Conservation (phyloP, 1,140 invertebrate genomes). For the Drosophila melanogaster region Release_6_plus_ISO1_MT NT_033777.3:13541001-13541500, state of each 20-base stretch:
- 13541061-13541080: conserved; percentile 62
- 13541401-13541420: conserved; percentile 53
- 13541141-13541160: conserved; percentile 40
- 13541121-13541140: conserved; percentile 24
- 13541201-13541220: conserved; percentile 83
- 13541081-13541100: conserved; percentile 34
- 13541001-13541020: conserved; percentile 8
- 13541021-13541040: conserved; percentile 34
- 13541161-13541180: conserved; percentile 28
- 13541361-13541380: conserved; percentile 3
- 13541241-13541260: conserved; percentile 66
- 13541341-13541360: neutral
- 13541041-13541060: conserved; percentile 62
- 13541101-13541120: conserved; percentile 38
- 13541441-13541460: conserved; percentile 30
- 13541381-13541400: conserved; percentile 51
- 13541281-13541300: conserved; percentile 11
- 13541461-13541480: conserved; percentile 26
- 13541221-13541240: conserved; percentile 83
- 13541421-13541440: conserved; percentile 31
- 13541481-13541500: conserved; percentile 18
- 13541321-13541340: conserved; percentile 6
- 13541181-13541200: conserved; percentile 72
- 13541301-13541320: conserved; percentile 55
- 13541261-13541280: conserved; percentile 42